A percentile compares a stretch with the other conserved stretches of the same genome.
Evolutionary conservation across 2,797 vertebrate genomes (phyloP).

Genomic region (Xyrichtys novacula): DNA sequence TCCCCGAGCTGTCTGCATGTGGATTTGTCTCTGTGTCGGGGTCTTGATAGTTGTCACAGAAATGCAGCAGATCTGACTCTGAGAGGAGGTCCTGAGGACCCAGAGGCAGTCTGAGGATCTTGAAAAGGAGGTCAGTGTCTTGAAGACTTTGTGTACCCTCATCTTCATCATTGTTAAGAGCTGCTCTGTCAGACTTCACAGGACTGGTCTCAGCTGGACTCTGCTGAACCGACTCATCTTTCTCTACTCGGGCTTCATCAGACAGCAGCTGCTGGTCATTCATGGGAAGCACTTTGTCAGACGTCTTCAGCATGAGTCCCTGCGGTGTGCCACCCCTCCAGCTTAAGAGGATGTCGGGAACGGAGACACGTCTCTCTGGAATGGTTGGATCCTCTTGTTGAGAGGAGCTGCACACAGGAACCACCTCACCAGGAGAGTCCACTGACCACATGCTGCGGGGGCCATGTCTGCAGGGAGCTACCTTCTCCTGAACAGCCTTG

Average conservation of each 20-base stretch:
- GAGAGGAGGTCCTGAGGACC: background rate
- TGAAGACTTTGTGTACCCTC: background rate
- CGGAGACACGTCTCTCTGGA: constrained; percentile 50
- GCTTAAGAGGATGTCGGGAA: constrained; percentile 63
- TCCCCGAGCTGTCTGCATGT: constrained; percentile 10
- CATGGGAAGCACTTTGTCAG: constrained; percentile 6
- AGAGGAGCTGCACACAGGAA: constrained; percentile 59
- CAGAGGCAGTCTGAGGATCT: constrained; percentile 46
- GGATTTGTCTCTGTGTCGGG: constrained; percentile 22
- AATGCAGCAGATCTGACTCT: constrained; percentile 3
- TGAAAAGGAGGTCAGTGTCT: background rate
- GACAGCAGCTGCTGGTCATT: background rate
- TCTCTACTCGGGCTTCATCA: background rate
- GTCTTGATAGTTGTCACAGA: background rate
- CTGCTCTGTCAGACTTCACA: background rate
- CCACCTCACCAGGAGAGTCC: constrained; percentile 44
- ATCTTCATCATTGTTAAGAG: background rate
- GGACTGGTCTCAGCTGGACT: background rate
- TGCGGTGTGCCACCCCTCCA: constrained; percentile 33
- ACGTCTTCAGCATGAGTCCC: background rate
- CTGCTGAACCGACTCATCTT: background rate
- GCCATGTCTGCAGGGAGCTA: background rate
- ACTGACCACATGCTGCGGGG: constrained; percentile 54
- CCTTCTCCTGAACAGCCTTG: too few relatives aligned
- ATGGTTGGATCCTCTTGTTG: constrained; percentile 49